Conservation (phyloP, 1,140 invertebrate species). For the Trypoxylus dichotomus region DNA sequence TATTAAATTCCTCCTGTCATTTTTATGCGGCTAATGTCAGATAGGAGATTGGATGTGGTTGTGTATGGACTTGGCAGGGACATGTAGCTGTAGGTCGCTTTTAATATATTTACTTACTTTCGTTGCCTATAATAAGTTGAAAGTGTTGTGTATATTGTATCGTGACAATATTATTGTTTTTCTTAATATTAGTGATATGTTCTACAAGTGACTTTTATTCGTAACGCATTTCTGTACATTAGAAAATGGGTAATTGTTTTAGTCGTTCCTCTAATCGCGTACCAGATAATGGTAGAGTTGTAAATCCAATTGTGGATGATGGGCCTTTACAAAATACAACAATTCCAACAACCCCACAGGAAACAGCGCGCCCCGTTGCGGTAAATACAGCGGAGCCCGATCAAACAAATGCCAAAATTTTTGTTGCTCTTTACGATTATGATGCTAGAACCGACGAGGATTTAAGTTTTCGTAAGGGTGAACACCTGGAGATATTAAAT, state of each 20-base stretch:
- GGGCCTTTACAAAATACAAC: constrained; percentile 64
- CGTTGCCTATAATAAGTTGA: constrained; percentile 7
- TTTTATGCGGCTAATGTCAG: constrained; percentile 24
- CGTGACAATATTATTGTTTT: neutral
- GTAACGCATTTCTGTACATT: neutral
- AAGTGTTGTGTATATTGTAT: neutral
- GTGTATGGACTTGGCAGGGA: neutral
- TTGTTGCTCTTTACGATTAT: constrained; percentile 98
- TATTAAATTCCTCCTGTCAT: constrained; percentile 1
- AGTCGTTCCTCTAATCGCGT: constrained; percentile 65
- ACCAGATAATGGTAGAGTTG: constrained; percentile 53
- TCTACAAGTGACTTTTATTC: constrained; percentile 1
- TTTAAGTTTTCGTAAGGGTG: constrained; percentile 96
- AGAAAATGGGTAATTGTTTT: constrained; percentile 71
- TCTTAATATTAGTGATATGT: constrained; percentile 25
- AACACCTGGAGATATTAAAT: constrained; percentile 97
- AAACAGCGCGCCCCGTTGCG: constrained; percentile 60
- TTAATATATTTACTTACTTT: constrained; percentile 21
- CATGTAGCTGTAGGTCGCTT: neutral
- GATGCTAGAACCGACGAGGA: constrained; percentile 99
- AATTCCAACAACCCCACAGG: constrained; percentile 66
- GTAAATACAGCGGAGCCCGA: constrained; percentile 65
- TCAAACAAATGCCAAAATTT: constrained; percentile 79
- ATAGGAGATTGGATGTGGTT: neutral
- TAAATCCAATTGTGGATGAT: constrained; percentile 60